A percentile compares a stretch with the other conserved stretches of the same genome.
Evolutionary conservation across 2,113 vertebrate genomes (phyloP).

Genomic region (Microcebus ravelobensis): DNA sequence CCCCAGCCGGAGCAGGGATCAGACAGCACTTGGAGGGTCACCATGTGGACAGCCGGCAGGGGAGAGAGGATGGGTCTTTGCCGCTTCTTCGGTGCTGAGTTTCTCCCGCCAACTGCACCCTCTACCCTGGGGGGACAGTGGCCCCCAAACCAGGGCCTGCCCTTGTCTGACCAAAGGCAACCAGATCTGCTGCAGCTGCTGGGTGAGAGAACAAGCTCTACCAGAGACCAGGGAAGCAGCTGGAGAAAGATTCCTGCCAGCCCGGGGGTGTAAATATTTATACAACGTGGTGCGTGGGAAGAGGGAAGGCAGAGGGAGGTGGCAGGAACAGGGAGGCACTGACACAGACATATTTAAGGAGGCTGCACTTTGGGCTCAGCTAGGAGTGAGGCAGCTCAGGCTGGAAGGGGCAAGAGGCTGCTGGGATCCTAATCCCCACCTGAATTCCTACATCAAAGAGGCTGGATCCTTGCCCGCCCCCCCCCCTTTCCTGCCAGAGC

Average conservation of each 20-base stretch:
- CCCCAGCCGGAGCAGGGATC: not conserved
- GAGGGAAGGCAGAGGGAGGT: slow-evolving; percentile 43
- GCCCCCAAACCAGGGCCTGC: slow-evolving; percentile 65
- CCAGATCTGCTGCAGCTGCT: slow-evolving; percentile 82
- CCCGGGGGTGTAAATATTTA: slow-evolving; percentile 84
- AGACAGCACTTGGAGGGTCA: not conserved
- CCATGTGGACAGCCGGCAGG: not conserved
- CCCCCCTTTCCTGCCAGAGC: not conserved
- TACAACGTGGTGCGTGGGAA: slow-evolving; percentile 77
- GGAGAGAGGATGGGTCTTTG: not conserved
- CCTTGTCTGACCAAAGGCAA: slow-evolving; percentile 77
- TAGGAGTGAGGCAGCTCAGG: not conserved
- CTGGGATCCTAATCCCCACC: not conserved
- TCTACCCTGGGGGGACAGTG: slow-evolving; percentile 12
- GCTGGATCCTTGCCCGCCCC: not conserved
- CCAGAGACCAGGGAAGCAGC: slow-evolving; percentile 79
- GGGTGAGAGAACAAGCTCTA: slow-evolving; percentile 71
- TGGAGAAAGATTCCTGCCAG: slow-evolving; percentile 84
- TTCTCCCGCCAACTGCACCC: slow-evolving; percentile 60
- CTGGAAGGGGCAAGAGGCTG: not conserved
- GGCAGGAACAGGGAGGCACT: slow-evolving; percentile 20
- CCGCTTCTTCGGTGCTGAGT: slow-evolving; percentile 25
- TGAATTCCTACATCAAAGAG: not conserved
- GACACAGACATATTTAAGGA: not conserved
- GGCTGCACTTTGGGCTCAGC: not conserved